phyloP scores from a whole-genome alignment of 1,140 invertebrate species.

The Bombus polaris region DNA sequence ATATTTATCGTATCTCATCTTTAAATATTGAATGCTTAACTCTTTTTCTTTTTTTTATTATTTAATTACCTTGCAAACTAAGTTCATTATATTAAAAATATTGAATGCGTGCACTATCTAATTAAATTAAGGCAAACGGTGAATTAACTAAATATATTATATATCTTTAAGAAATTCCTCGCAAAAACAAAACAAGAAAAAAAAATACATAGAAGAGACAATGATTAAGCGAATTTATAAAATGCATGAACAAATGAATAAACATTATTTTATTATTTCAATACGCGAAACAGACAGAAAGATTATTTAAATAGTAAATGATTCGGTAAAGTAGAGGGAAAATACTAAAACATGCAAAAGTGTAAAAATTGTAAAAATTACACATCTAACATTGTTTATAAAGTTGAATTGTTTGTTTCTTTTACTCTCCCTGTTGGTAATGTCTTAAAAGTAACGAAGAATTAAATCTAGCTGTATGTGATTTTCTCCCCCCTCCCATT shows the following conservation, averaged over 20 bases:
- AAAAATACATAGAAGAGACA: constrained; percentile 32
- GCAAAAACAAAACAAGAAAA: constrained; percentile 12
- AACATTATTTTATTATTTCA: not conserved
- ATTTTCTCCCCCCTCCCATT: constrained; percentile 30
- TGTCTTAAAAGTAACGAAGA: constrained; percentile 43
- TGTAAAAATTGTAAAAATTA: constrained; percentile 42
- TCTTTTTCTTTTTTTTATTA: constrained; percentile 5
- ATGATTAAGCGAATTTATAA: constrained; percentile 1
- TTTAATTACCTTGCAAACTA: constrained; percentile 41
- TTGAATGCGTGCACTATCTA: constrained; percentile 64
- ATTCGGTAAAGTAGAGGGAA: not conserved
- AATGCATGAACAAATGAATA: constrained; percentile 19
- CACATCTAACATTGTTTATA: constrained; percentile 19
- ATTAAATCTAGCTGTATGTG: constrained; percentile 46
- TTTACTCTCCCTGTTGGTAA: constrained; percentile 35
- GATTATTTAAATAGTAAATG: not conserved
- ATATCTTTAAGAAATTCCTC: constrained; percentile 26
- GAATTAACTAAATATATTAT: constrained; percentile 49
- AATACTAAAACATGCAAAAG: constrained; percentile 32
- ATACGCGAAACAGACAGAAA: not conserved
- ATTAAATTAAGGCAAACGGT: constrained; percentile 68
- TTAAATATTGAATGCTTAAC: constrained; percentile 66
- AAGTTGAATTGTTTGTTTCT: constrained; percentile 20
- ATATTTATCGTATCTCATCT: constrained; percentile 55
- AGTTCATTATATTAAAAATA: constrained; percentile 49